Conservation (phyloP, 1,140 invertebrate species). For the Plectus sambesii region DNA sequence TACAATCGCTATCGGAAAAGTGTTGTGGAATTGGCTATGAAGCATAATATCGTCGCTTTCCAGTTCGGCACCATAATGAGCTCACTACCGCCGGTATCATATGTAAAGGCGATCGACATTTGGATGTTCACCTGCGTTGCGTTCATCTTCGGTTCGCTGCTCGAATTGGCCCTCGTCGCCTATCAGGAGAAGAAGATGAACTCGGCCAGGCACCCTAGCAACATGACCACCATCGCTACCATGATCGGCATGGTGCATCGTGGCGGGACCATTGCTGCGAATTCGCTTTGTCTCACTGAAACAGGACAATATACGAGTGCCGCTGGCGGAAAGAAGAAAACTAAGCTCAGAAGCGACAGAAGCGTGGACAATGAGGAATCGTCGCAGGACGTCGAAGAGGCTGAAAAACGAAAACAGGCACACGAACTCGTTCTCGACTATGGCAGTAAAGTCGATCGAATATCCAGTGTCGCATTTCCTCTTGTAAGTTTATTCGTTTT, state of each 20-base stretch:
- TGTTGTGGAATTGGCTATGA: constrained; percentile 3
- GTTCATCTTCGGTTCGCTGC: constrained; percentile 42
- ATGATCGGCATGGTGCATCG: background rate
- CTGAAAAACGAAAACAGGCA: too few relatives aligned
- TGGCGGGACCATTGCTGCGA: background rate
- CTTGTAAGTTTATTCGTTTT: too few relatives aligned
- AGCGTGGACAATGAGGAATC: constrained; percentile 16
- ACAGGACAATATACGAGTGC: background rate
- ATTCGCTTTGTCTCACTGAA: constrained; percentile 1
- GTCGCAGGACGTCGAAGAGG: too few relatives aligned
- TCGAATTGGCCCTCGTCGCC: constrained; percentile 43
- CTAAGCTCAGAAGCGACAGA: constrained; percentile 6
- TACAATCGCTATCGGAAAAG: too few relatives aligned
- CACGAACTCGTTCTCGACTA: constrained; percentile 5
- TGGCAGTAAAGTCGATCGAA: constrained; percentile 10
- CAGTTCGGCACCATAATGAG: constrained; percentile 44
- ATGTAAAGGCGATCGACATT: constrained; percentile 41
- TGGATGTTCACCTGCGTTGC: constrained; percentile 44
- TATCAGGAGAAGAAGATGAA: too few relatives aligned
- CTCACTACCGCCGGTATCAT: constrained; percentile 43
- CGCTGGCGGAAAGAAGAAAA: background rate
- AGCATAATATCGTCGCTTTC: background rate
- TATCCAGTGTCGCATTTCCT: constrained; percentile 24
- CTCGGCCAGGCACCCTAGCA: too few relatives aligned
- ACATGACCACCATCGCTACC: too few relatives aligned